phyloP scores from a whole-genome alignment of 2,797 vertebrate species.

The Erithacus rubecula region DNA sequence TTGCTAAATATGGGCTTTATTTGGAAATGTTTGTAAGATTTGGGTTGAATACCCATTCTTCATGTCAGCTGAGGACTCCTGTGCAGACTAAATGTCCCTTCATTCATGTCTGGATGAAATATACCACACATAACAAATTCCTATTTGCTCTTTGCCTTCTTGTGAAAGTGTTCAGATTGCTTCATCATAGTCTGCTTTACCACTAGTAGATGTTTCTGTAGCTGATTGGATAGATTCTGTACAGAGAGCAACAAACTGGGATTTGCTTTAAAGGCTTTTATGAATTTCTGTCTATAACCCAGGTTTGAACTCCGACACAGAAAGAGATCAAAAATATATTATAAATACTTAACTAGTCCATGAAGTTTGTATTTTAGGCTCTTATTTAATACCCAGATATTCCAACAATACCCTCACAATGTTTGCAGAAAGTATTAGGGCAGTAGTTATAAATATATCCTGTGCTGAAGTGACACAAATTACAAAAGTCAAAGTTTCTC shows the following conservation, averaged over 20 bases:
- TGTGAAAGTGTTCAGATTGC: neutral
- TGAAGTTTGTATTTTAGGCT: neutral
- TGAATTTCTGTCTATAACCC: neutral
- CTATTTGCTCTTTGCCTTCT: neutral
- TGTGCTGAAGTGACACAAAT: neutral
- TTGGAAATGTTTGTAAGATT: neutral
- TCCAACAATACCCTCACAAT: neutral
- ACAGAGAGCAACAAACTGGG: neutral
- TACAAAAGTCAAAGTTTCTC: neutral
- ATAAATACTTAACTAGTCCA: neutral
- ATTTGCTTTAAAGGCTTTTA: neutral
- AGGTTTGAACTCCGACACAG: neutral
- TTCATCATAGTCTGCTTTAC: neutral
- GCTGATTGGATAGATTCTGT: neutral
- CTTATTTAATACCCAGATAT: neutral
- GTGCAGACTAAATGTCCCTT: neutral
- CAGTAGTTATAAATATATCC: neutral
- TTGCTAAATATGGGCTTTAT: neutral
- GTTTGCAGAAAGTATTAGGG: neutral
- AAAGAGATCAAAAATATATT: neutral
- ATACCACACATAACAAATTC: neutral
- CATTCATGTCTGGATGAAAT: neutral
- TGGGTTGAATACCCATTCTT: neutral
- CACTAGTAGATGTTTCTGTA: neutral
- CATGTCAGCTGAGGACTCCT: neutral